These are phyloP conservation scores for Halcyon malimbica DNA, from an alignment of 2,113 vertebrate genomes.

Conservation along the genomic window DNA sequence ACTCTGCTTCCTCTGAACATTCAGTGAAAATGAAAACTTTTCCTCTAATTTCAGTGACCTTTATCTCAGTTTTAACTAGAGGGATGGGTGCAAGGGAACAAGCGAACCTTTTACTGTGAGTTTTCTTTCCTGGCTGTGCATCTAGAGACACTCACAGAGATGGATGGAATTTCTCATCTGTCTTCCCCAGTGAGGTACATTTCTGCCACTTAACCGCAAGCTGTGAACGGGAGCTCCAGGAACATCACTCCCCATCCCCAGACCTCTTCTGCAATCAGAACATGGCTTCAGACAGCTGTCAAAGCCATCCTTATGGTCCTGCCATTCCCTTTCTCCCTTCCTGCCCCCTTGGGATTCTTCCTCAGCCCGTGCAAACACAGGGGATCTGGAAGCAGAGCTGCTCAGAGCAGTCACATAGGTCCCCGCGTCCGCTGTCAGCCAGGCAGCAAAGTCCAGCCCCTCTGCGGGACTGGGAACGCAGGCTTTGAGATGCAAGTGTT, in stretches of 20 bases:
- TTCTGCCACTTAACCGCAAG: background rate
- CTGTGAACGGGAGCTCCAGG: background rate
- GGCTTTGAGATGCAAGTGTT: background rate
- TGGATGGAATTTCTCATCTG: background rate
- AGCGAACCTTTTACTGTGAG: background rate
- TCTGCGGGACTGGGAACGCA: background rate
- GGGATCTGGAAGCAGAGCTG: background rate
- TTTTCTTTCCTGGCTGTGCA: background rate
- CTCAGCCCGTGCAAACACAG: rapidly evolving
- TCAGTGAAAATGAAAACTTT: background rate
- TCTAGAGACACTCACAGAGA: background rate
- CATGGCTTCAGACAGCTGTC: background rate
- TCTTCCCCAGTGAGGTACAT: background rate
- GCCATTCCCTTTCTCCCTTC: background rate
- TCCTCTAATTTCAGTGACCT: background rate
- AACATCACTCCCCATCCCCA: background rate
- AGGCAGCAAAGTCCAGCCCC: background rate
- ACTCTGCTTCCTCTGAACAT: background rate
- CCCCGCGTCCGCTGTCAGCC: rapidly evolving
- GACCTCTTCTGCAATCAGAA: background rate
- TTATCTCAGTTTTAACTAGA: background rate
- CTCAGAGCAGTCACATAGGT: background rate
- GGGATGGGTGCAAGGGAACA: background rate
- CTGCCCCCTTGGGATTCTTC: background rate
- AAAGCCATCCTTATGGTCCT: background rate